Percentiles rank a stretch among this genome's conserved stretches.
phyloP scores from a whole-genome alignment of 2,113 vertebrate species.

The Nothoprocta perdicaria region DNA sequence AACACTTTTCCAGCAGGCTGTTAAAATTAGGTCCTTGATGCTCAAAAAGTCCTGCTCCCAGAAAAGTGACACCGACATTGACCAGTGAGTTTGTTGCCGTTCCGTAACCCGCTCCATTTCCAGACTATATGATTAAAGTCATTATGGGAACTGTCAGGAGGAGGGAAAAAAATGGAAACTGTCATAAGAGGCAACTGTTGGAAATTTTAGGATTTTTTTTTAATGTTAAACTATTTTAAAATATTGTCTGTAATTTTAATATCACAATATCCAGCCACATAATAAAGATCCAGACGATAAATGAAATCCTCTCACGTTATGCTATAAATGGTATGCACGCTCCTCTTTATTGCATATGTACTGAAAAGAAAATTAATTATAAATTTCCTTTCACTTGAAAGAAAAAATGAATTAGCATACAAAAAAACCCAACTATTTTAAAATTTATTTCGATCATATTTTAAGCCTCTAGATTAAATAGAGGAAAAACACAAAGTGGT shows the following conservation, averaged over 20 bases:
- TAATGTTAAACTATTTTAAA: slow-evolving; percentile 73
- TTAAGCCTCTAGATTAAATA: background rate
- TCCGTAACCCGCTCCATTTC: slow-evolving; percentile 78
- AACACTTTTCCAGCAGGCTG: slow-evolving; percentile 81
- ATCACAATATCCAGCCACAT: slow-evolving; percentile 52
- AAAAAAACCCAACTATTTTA: background rate
- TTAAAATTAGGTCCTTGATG: slow-evolving; percentile 80
- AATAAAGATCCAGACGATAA: slow-evolving; percentile 42
- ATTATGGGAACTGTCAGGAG: slow-evolving; percentile 83
- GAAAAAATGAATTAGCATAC: background rate
- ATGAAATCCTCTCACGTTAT: slow-evolving; percentile 5
- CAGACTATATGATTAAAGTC: slow-evolving; percentile 86
- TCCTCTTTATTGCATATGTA: background rate
- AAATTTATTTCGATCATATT: background rate
- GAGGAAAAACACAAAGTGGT: background rate
- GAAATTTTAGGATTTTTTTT: slow-evolving; percentile 63
- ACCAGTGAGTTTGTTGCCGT: slow-evolving; percentile 83
- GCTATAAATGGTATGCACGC: background rate
- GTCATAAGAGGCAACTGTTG: slow-evolving; percentile 77
- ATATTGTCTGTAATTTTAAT: slow-evolving; percentile 64
- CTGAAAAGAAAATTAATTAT: background rate
- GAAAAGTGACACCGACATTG: slow-evolving; percentile 84
- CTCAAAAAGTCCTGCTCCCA: slow-evolving; percentile 82
- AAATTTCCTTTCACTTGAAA: background rate
- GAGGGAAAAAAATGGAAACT: slow-evolving; percentile 76